phyloP scores from a whole-genome alignment of 2,113 vertebrate species.

The Ailuropoda melanoleuca region DNA sequence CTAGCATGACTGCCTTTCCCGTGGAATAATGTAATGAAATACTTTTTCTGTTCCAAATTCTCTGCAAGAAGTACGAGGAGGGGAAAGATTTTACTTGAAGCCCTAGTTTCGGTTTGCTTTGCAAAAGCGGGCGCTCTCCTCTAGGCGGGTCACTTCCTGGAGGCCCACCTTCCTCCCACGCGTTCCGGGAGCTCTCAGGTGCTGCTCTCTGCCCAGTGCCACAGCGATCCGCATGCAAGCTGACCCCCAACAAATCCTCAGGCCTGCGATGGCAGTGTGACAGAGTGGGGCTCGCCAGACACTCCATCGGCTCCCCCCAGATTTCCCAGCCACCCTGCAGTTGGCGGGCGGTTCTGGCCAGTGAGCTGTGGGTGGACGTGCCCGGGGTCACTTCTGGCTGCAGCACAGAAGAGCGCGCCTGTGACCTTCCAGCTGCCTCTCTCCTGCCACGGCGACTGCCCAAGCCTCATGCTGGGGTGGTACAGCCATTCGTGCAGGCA shows the following conservation, averaged over 20 bases:
- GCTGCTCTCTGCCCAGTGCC: fast-evolving
- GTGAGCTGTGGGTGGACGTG: background rate
- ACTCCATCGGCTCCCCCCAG: fast-evolving
- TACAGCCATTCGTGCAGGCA: background rate
- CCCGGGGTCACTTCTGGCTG: background rate
- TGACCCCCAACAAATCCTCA: fast-evolving
- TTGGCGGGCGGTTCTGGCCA: background rate
- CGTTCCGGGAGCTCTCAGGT: fast-evolving
- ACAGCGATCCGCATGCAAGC: fast-evolving
- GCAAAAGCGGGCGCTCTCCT: background rate
- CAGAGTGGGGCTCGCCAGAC: fast-evolving
- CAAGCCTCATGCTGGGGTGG: background rate
- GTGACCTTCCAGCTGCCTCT: background rate
- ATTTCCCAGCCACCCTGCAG: background rate
- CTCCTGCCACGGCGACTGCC: fast-evolving
- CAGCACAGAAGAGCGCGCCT: fast-evolving
- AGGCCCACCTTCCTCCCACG: no score
- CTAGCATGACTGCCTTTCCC: background rate
- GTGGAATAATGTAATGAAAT: background rate
- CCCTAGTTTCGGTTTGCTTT: background rate
- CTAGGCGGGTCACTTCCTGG: no score
- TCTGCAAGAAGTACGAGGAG: background rate
- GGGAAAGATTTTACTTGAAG: background rate
- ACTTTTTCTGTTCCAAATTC: background rate
- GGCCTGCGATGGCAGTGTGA: fast-evolving